Base-by-base conservation (phyloP, 2,888 invertebrate genomes). In the Amblyjoppa proteus region DNA sequence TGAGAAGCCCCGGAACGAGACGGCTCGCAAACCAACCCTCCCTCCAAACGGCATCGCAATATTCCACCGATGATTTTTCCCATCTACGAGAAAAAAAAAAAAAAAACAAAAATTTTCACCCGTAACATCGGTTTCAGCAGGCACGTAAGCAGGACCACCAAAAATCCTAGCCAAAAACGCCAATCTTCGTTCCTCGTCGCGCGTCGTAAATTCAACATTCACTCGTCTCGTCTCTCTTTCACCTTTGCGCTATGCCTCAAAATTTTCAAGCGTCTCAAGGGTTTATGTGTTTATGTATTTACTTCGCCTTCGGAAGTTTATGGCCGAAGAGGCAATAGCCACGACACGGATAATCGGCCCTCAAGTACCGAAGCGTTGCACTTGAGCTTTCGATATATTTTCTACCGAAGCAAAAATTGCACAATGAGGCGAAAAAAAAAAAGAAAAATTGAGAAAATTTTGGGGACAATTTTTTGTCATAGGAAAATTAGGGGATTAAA, bases 231-330 rank as follows among this genome's bases (percentile, higher is more conserved):
- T 80, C 75, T 34, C 34, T 7, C 49, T 75, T 34, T n/a, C 74
- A 31, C 61, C n/a, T n/a, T 34, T 64, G 34, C 69, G 31, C 25
- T 45, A 31, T 34, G 20, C 49, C 13, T 34, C 61, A 16, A 56
- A 56, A 51, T 69, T 74, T 61, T 20, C 45, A 31, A 20, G 34
- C 31, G 3, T 66, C 76, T 76, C 61, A 53, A 51, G 64, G 83
- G 69, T 84, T 84, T 81, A 76, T 77, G 81, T 73, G 81, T 84
- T 84, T 84, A 84, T 84, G 81, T 77, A 68, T 84, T 81, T 84
- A 64, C 34, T 31, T 64, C 61, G 61, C 61, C 61, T 64, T 34
- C 61, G 34, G 61, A 64, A 31, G 61, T 64, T 64, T 64, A 64
- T 16, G 61, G 5, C 61, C 31, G 16, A 31, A 31, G 31, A 31